A percentile compares a stretch with the other conserved stretches of the same genome.
phyloP scores from a whole-genome alignment of 2,888 invertebrate species.

The Fabriciana adippe region DNA sequence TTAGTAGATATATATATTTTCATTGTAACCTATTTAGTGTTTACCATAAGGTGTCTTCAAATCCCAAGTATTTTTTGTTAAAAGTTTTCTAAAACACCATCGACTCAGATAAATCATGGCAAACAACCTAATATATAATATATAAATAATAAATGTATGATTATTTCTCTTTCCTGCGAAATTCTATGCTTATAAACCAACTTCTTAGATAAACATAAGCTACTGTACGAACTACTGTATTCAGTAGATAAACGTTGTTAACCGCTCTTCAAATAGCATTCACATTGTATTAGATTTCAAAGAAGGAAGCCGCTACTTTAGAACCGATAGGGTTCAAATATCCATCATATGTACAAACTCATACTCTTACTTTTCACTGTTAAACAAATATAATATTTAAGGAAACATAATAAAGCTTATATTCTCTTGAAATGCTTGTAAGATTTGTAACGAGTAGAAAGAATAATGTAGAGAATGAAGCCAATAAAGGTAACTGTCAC shows the following conservation, averaged over 20 bases:
- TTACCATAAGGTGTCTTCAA: no score
- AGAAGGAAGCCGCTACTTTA: slow-evolving; percentile 18
- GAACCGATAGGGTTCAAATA: slow-evolving; percentile 18
- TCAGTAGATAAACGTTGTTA: slow-evolving; percentile 13
- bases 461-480: slow-evolving; percentile 1
- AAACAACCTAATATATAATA: no score
- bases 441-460: background rate
- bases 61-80: no score
- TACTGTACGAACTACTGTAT: background rate
- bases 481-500: slow-evolving; percentile 10
- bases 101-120: no score
- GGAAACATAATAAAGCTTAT: background rate
- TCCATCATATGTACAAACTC: slow-evolving; percentile 10
- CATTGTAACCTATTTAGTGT: no score
- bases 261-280: slow-evolving; percentile 18
- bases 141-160: no score
- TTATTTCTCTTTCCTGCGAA: no score
- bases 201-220: background rate
- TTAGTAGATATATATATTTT: no score
- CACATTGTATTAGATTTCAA: slow-evolving; percentile 21
- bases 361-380: background rate
- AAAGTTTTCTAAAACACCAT: no score
- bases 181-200: background rate
- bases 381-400: slow-evolving; percentile 2
- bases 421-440: background rate